phyloP scores from a whole-genome alignment of 2,797 vertebrate genomes.

The Oreochromis mossambicus region DNA sequence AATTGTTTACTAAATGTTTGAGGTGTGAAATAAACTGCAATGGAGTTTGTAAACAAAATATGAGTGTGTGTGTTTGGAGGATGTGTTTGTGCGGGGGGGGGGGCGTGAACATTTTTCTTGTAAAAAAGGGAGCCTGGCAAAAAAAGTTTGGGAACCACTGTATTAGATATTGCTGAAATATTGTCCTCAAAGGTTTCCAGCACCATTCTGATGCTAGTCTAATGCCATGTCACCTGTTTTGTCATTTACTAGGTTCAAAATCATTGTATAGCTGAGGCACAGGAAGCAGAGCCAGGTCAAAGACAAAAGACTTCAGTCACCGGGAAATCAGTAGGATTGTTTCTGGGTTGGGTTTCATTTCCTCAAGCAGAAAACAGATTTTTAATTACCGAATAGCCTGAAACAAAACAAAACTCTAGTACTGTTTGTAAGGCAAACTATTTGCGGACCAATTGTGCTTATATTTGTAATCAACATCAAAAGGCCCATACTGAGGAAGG shows the following conservation, averaged over 20 bases:
- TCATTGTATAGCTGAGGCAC: not conserved
- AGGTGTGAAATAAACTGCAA: no score
- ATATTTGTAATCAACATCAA: not conserved
- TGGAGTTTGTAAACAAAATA: no score
- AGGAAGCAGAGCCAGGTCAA: not conserved
- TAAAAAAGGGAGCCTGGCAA: no score
- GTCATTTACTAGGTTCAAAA: not conserved
- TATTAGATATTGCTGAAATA: not conserved
- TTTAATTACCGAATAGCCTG: not conserved
- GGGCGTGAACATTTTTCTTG: no score
- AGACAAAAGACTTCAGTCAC: not conserved
- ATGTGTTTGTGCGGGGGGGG: no score
- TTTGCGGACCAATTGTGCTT: not conserved
- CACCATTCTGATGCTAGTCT: accelerated
- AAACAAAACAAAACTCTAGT: not conserved
- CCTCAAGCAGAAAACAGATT: not conserved
- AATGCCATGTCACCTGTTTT: not conserved
- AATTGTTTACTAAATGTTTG: no score
- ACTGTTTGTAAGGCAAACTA: not conserved
- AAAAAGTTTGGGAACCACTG: no score
- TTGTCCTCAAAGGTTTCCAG: not conserved
- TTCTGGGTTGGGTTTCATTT: not conserved
- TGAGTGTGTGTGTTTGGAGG: no score
- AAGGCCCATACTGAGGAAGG: accelerated
- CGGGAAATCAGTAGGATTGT: not conserved